A percentile compares a stretch with the other conserved stretches of the same genome.
These are phyloP conservation scores for Columba janthina DNA, from an alignment of 2,113 vertebrate species.

Conservation along the genomic window DNA sequence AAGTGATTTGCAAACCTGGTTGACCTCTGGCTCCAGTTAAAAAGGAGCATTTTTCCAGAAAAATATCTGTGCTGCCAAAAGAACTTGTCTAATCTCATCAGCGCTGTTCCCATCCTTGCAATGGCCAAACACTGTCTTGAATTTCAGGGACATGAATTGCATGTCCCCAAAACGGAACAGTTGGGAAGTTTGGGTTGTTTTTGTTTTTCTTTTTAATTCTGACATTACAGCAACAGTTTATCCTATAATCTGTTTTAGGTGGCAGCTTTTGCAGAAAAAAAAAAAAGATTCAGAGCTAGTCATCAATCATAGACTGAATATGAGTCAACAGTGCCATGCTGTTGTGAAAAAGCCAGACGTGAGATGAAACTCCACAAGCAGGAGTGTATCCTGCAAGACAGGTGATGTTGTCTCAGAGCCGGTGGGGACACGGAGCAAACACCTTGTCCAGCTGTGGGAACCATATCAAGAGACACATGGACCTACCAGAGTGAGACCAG, in stretches of 20 bases:
- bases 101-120: background rate
- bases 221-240: accelerated
- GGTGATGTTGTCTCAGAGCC: background rate
- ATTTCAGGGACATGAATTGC: background rate
- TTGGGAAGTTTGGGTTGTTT: background rate
- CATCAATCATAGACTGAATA: background rate
- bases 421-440: accelerated
- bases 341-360: background rate
- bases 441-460: background rate
- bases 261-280: background rate
- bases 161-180: background rate
- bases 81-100: background rate
- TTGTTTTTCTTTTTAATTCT: background rate
- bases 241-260: background rate
- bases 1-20: background rate
- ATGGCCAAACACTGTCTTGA: background rate
- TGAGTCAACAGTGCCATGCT: background rate
- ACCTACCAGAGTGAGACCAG: background rate
- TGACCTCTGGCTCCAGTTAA: background rate
- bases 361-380: background rate
- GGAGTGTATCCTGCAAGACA: background rate
- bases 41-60: background rate
- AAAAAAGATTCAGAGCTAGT: background rate
- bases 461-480: background rate
- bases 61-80: background rate